Evolutionary conservation across 2,888 invertebrate species (phyloP).

Genomic region (Crepidodera aurea): DNA sequence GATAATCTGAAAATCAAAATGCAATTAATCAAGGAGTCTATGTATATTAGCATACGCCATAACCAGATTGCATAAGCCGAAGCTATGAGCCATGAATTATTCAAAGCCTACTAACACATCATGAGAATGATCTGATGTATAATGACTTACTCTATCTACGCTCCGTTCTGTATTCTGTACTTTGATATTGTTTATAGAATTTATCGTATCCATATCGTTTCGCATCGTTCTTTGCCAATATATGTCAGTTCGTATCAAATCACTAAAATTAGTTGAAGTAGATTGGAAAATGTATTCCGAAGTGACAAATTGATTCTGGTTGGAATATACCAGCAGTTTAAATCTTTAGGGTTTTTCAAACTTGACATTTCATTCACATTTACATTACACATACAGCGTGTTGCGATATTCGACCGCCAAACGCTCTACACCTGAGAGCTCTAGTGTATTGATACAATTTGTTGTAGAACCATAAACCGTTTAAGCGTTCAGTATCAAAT

Average conservation of each 20-base stretch:
- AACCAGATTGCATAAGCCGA: constrained; percentile 54
- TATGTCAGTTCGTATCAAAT: constrained; percentile 3
- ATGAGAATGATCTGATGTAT: constrained; percentile 55
- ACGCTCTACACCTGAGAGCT: too few relatives aligned
- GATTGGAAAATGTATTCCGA: background rate
- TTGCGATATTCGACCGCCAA: too few relatives aligned
- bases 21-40: constrained; percentile 59
- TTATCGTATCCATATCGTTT: constrained; percentile 9
- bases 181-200: constrained; percentile 36
- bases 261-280: background rate
- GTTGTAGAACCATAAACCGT: too few relatives aligned
- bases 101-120: constrained; percentile 48
- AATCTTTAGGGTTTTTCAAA: too few relatives aligned
- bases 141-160: constrained; percentile 48
- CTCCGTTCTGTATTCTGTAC: constrained; percentile 23
- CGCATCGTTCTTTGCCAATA: constrained; percentile 6
- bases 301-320: background rate
- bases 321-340: too few relatives aligned
- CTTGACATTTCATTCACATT: too few relatives aligned
- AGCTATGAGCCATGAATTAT: constrained; percentile 52
- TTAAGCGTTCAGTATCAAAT: too few relatives aligned
- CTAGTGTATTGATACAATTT: too few relatives aligned
- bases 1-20: constrained; percentile 60
- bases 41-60: constrained; percentile 55
- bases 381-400: too few relatives aligned